Evolutionary conservation across 2,113 vertebrate genomes (phyloP), one percentile per base, ranked within the genome.

Genomic region (Calypte anna): DNA sequence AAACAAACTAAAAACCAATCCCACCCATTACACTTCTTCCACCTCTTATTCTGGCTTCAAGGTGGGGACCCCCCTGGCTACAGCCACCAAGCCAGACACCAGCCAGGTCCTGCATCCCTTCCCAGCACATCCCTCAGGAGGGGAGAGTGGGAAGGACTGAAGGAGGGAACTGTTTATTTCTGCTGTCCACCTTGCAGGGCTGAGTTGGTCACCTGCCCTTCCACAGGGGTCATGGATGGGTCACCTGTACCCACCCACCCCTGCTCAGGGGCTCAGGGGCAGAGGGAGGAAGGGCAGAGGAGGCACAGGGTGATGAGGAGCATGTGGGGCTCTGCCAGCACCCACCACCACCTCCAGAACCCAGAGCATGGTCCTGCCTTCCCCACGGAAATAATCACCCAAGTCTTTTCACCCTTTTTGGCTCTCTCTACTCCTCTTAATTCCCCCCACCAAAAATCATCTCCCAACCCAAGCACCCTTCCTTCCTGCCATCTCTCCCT

Each of bases 361-460:
- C 40, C 3, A 23, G 15, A 54, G 12, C 15, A 12, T 21, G 7
- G 23, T 40, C 58, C 24, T 94, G 44, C n/a, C 46, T 53, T 70
- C 7, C 27, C 40, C 40, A 40, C 5, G 10, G 43, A 33, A 38
- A 19, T 51, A 28, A 83, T 1, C 16, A 16, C 16, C 10, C 14
- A 55, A 50, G n/a, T 7, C 48, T 76, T 54, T 46, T 27, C n/a
- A 30, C 18, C 1, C 1, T n/a, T 40, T 9, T 81, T 28, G 31
- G 22, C 30, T 57, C 18, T 19, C 20, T 53, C 74, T 55, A 7
- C 23, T 72, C 54, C 27, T 43, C 23, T 82, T 64, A 33, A 21
- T 4, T 38, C 20, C 3, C 2, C 3, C 1, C 8, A 40, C 40
- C 1, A 7, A 10, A 58, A n/a, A 73, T 0, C 3, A 18, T 59